Base-by-base conservation (phyloP, 2,797 vertebrate genomes). In the Lepus oiostolus region DNA sequence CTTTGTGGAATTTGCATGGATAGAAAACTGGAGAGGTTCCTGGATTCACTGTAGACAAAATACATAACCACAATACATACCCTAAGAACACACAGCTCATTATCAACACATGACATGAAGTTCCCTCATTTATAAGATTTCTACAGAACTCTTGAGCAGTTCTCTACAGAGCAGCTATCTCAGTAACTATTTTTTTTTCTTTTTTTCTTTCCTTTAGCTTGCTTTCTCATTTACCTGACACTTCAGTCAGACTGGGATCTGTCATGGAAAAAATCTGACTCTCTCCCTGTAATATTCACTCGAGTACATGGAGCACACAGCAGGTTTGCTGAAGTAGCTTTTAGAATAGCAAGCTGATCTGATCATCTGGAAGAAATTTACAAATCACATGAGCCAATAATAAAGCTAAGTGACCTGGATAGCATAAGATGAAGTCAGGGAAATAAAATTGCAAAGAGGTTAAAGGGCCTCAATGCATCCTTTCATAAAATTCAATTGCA, bases 351-450 rank as follows among this genome's bases (percentile, higher is more conserved):
- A 76, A 95, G 4, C 3, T 26, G 42, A 58, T 87, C 68, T 47
- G 42, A 47, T 47, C 42, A 93, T 75, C 68, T 63, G 50, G 87
- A 95, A 93, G 32, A 89, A 32, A 95, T 94, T 87, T 85, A 92
- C 21, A 94, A 94, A 95, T 79, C 62, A 58, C 42, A 47, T 90
- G 62, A 72, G 72, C n/a, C 86, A 93, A 93, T 30, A 89, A 50
- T 58, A 90, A 62, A 94, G 52, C 47, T 71, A 90, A 94, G 42
- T 85, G 83, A 91, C 63, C 72, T 85, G 65, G n/a, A 58, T 6
- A 95, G 71, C 32, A 7, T 82, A 76, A 75, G 74, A 77, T 35
- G 47, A 30, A 87, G 63, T 62, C 42, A 75, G 21, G 32, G 30
- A 93, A 93, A 90, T 91, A 7, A 86, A 96, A 65, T 70, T 7